Base-by-base conservation (phyloP, 2,113 vertebrate species). In the Hassar affinis region DNA sequence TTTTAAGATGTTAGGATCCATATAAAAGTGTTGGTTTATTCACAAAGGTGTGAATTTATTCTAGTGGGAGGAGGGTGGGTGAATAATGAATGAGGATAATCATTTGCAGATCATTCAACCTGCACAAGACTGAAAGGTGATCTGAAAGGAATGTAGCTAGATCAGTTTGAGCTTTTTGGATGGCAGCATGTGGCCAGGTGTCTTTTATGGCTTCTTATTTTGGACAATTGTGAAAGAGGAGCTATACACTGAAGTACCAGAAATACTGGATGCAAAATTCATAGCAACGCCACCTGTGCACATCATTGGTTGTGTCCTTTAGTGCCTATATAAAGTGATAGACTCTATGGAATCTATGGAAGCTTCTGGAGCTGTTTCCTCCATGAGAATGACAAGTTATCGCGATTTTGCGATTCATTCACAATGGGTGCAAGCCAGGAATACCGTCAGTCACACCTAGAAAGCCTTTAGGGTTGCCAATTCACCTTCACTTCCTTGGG, bases 1-100 rank as follows among this genome's bases (percentile, higher is more conserved):
- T 81, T 81, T 82, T 75, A 61, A 61, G 12, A 12, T 68, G 42
- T 33, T 64, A 49, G 18, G 42, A 30, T 79, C 20, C 27, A 52
- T 68, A 38, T 54, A 30, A 3, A 30, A 18, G 69, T 42, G 59
- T 49, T 57, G 49, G 61, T 25, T 30, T 52, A 66, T 66, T 80
- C 27, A 42, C 20, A 18, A 54, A 42, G 22, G 61, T 35, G 20
- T 54, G 49, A 52, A 80, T 72, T 81, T 45, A 52, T 52, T 57
- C 62, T 38, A 25, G 35, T 49, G 27, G 1, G 49, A 51, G 78
- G 6, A 30, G 30, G 18, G 33, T 52, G 47, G n/a, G n/a, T n/a
- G n/a, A 52, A 52, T 25, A 35, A 80, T 33, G 47, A 68, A 68
- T 14, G 18, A 66, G 47, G 0, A 56, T 14, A 2, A 30, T 76